These are phyloP conservation scores for Diplolepis rosae DNA, from an alignment of 2,888 invertebrate genomes.

Conservation along the genomic window DNA sequence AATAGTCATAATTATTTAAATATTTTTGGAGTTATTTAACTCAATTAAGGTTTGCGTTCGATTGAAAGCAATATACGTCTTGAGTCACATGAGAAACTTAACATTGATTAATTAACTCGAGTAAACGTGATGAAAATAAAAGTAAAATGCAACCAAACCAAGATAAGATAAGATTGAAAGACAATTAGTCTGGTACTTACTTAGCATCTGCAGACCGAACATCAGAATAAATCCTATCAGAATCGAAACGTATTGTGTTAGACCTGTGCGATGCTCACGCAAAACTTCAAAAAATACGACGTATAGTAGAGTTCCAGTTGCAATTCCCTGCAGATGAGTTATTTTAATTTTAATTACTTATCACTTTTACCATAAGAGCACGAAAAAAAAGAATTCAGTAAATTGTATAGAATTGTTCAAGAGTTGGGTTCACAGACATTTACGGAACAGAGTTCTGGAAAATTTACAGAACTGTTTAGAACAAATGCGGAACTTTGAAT, in stretches of 20 bases:
- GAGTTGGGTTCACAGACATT: too few species aligned
- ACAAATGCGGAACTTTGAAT: too few species aligned
- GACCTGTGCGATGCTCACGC: conserved; percentile 77
- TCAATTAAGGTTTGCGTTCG: background rate
- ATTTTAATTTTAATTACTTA: background rate
- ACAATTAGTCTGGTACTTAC: conserved; percentile 73
- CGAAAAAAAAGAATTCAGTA: background rate
- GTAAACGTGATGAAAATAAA: background rate
- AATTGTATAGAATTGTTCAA: background rate
- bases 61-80: conserved; percentile 11
- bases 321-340: conserved; percentile 83
- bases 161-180: conserved; percentile 5
- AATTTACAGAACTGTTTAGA: too few species aligned
- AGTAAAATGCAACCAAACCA: background rate
- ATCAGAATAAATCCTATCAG: conserved; percentile 82
- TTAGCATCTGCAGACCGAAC: conserved; percentile 80
- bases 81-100: background rate
- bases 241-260: conserved; percentile 81
- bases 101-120: conserved; percentile 9
- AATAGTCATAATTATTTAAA: too few species aligned
- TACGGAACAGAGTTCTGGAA: too few species aligned
- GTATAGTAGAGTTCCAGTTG: conserved; percentile 93
- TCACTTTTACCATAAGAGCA: background rate
- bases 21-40: conserved; percentile 5
- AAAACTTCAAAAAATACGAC: conserved; percentile 98